Evolutionary conservation across 2,797 vertebrate genomes (phyloP).

Genomic region (Poeciliopsis paucimaculata): DNA sequence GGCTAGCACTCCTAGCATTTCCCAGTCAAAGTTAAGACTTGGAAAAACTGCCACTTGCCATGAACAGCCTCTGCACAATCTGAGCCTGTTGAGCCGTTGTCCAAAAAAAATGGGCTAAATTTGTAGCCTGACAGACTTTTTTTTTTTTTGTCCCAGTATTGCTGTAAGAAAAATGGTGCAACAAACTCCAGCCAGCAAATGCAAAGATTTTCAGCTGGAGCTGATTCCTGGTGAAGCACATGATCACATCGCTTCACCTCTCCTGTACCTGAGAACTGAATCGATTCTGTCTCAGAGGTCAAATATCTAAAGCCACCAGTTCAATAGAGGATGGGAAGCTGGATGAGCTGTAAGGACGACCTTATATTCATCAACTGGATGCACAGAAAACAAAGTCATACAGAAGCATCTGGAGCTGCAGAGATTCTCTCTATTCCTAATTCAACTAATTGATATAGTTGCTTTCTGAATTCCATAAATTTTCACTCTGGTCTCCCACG

Average conservation of each 20-base stretch:
- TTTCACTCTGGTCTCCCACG: constrained; percentile 37
- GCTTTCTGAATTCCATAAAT: constrained; percentile 13
- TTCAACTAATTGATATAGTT: constrained; percentile 22
- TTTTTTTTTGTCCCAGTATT: background rate
- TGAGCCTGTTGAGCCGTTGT: background rate
- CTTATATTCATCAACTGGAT: constrained; percentile 48
- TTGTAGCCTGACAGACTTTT: background rate
- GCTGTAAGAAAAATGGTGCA: background rate
- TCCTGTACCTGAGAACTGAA: constrained; percentile 32
- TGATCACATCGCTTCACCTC: background rate
- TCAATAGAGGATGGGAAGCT: constrained; percentile 42
- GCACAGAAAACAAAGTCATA: constrained; percentile 52
- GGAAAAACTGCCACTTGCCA: no score
- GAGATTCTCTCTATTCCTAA: background rate
- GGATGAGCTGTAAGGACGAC: constrained; percentile 45
- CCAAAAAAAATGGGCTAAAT: background rate
- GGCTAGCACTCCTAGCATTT: background rate
- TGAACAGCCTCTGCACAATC: background rate
- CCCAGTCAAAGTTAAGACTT: background rate
- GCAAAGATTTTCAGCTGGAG: background rate
- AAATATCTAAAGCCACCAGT: constrained; percentile 56
- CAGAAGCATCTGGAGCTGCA: constrained; percentile 2
- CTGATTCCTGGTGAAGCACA: no score
- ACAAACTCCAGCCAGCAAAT: background rate
- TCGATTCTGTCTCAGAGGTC: constrained; percentile 39